These are phyloP conservation scores for Drosophila ambigua DNA, from an alignment of 1,140 invertebrate genomes.

Conservation along the genomic window DNA sequence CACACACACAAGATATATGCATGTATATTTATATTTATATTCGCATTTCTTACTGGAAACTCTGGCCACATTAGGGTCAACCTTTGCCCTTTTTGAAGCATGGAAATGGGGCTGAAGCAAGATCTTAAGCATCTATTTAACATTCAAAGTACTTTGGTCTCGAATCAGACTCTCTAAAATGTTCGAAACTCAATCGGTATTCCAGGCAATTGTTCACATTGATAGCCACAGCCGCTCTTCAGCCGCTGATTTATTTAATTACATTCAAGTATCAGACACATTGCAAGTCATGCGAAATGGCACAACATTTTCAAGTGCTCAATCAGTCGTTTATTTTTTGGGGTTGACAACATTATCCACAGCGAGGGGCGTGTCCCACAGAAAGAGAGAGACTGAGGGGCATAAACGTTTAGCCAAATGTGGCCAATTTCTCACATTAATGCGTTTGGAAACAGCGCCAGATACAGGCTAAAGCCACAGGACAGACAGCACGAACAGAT, in stretches of 20 bases:
- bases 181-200: too few species aligned
- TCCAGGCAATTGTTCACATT: neutral
- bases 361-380: too few species aligned
- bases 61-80: constrained; percentile 1
- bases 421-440: constrained; percentile 48
- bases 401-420: constrained; percentile 50
- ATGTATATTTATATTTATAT: neutral
- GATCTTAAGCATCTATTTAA: too few species aligned
- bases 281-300: constrained; percentile 1
- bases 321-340: constrained; percentile 19
- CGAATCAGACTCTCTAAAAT: neutral
- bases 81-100: too few species aligned
- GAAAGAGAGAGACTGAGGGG: neutral
- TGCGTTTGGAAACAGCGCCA: constrained; percentile 19
- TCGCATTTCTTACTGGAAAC: neutral
- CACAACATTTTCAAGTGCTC: constrained; percentile 23
- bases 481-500: constrained; percentile 2
- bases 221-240: neutral
- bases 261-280: constrained; percentile 9
- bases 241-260: constrained; percentile 37
- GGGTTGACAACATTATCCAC: constrained; percentile 33
- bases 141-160: constrained; percentile 5
- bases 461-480: neutral
- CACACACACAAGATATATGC: constrained; percentile 2
- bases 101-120: too few species aligned